Evolutionary conservation across 2,888 invertebrate genomes (phyloP), one percentile per base, ranked within the genome.

Genomic region (Leptopilina drosophilae): DNA sequence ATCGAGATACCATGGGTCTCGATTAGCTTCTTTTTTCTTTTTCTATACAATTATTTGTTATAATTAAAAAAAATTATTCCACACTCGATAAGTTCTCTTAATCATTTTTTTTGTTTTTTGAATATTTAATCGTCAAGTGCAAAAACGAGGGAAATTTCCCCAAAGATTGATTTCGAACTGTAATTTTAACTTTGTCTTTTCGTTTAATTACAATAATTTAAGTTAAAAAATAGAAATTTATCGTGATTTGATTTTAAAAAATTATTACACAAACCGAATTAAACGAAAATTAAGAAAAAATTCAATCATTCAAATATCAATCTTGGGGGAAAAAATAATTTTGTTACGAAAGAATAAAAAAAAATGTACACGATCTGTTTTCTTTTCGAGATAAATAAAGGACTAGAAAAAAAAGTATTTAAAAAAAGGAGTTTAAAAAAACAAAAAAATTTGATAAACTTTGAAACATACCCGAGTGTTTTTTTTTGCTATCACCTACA

Each of bases 401-500:
- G 26, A 14, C 59, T 59, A 56, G 15, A 15, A 59, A 59, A 59
- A 59, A 59, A 59, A 49, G 20, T 12, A 49, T 33, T n/a, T 73
- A 9, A n/a, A 33, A 73, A 26, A 73, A 26, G 33, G 33, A 5
- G 40, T 56, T 73, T 12, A 64, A 76, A 33, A 20, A 49, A 76
- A 64, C 33, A 64, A 49, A 76, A 33, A 40, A 66, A 56, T 62
- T 78, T 46, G 20, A 64, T 15, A 42, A 12, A 20, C 42, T 26
- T 9, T 56, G 33, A 33, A 73, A 73, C 56, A 33, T 56, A 53
- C 33, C 73, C 64, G 64, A 62, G 77, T 67, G n/a, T 53, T 42
- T 67, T 80, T 42, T 78, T 81, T 65, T 77, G 14, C 15, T 40
- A 64, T 46, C 64, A 59, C 56, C 78, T 78, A 77, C 65, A 77